Percentiles rank a stretch among this genome's conserved stretches.
Conservation (phyloP, 2,888 invertebrate genomes). For the Eugnorisma glareosa region DNA sequence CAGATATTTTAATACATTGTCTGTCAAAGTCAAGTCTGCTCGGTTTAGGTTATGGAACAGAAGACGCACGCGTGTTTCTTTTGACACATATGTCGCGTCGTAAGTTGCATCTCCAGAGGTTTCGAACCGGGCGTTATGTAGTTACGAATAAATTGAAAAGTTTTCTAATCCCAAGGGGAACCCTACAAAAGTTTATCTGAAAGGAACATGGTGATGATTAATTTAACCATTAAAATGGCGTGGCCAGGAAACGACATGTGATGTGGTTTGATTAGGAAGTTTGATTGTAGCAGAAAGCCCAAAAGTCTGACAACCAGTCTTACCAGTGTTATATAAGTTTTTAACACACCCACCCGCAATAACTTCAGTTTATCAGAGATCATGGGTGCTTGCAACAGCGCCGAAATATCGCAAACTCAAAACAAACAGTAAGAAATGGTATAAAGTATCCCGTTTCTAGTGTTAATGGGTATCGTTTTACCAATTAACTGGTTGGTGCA, state of each 20-base stretch:
- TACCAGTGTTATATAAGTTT: too few relatives aligned
- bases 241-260: slow-evolving; percentile 3
- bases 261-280: slow-evolving; percentile 8
- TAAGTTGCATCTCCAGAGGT: neutral
- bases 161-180: slow-evolving; percentile 44
- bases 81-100: neutral
- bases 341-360: too few relatives aligned
- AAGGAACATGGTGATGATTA: slow-evolving; percentile 33
- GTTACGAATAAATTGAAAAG: slow-evolving; percentile 51
- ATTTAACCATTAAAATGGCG: slow-evolving; percentile 27
- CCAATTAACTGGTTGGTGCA: neutral
- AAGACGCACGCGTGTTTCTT: neutral
- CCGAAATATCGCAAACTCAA: too few relatives aligned
- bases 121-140: neutral
- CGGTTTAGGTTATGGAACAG: neutral
- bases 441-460: too few relatives aligned
- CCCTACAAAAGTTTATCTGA: slow-evolving; percentile 47
- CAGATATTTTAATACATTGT: too few relatives aligned
- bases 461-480: neutral
- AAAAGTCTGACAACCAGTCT: neutral
- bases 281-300: neutral
- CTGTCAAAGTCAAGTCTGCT: neutral
- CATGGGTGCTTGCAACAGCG: too few relatives aligned
- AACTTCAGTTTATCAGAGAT: too few relatives aligned
- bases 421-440: too few relatives aligned